Conservation (phyloP, 2,888 invertebrate genomes). For the Lasioglossum calceatum region DNA sequence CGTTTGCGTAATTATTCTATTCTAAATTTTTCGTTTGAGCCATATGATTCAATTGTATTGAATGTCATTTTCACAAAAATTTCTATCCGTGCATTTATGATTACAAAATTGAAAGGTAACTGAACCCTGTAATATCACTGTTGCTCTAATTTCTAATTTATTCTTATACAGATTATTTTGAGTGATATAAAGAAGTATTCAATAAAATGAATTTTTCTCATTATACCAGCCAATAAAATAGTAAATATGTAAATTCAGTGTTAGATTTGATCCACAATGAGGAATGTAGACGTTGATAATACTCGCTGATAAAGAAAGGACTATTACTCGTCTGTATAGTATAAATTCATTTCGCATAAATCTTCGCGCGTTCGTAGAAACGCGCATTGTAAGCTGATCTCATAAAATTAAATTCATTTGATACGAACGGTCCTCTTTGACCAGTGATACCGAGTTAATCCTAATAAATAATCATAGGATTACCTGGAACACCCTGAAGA, state of each 20-base stretch:
- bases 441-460: background rate
- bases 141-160: background rate
- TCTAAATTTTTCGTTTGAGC: no score
- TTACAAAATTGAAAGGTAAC: no score
- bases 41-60: no score
- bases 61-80: no score
- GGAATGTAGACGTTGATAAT: background rate
- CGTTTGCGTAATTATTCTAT: no score
- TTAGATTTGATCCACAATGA: background rate
- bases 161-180: background rate
- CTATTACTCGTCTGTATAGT: background rate
- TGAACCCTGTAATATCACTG: no score
- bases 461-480: slow-evolving; percentile 27
- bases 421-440: background rate
- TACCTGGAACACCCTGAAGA: slow-evolving; percentile 13
- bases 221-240: background rate
- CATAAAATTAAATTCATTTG: background rate
- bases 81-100: no score
- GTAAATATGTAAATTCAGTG: background rate
- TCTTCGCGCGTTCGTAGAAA: background rate
- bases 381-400: background rate
- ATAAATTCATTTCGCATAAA: background rate
- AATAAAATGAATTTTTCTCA: background rate
- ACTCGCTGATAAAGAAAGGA: background rate
- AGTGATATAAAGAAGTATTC: background rate